Base-by-base conservation (phyloP, 1,140 invertebrate genomes). In the Lucilia cuprina region DNA sequence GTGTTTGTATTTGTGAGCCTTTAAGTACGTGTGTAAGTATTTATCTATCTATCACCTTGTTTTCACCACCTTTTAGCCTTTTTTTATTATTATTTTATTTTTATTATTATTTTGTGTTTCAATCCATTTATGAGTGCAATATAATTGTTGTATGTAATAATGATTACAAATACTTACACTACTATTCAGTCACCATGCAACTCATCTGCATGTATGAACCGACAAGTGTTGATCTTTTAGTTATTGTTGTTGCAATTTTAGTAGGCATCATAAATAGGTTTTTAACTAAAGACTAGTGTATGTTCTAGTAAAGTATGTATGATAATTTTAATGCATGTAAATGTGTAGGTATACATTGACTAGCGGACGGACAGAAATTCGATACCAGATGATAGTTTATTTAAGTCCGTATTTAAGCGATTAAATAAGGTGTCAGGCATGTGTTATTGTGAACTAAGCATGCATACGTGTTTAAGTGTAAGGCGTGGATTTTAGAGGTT, bases 391-490 rank as follows among this genome's bases (percentile, higher is more conserved):
- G 25, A 30, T 30, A 30, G 25, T 30, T 30, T 55, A 55, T 55
- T 17, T 55, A 55, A 17, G 50, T 55, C 50, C 4, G 50, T 55
- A 55, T 55, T 55, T 55, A n/a, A 55, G 50, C 7, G 50, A 55
- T 55, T 55, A 55, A 55, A n/a, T 55, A 1, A 17, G 50, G 50
- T 55, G 50, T 55, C 50, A 55, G 50, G 50, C 50, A 55, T 55
- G 50, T 55, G 50, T 55, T 55, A 55, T 55, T 55, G 50, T n/a
- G 17, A 55, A 55, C 50, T 55, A 55, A 55, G 50, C 50, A 55
- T 55, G 65, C n/a, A 70, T 70, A 70, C 65, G n/a, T 80, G 77
- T 80, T 80, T 80, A 80, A 80, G 77, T 80, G 47, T 80, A 21
- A 80, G 77, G 77, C 77, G 77, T 80, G 41, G 77, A 80, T 80